Conservation (phyloP, 2,888 invertebrate genomes). For the Dioctria linearis region DNA sequence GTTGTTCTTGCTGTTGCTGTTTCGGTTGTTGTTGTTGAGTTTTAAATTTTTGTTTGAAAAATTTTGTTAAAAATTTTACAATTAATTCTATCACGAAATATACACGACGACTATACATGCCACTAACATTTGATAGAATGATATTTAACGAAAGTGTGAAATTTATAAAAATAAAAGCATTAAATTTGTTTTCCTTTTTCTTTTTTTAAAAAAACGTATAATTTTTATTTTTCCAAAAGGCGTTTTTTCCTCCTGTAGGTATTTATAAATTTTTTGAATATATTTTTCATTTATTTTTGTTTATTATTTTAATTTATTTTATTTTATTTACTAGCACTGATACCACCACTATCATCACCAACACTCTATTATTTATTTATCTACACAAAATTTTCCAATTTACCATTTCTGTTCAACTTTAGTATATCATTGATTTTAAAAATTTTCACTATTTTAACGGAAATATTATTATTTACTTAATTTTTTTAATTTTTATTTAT, state of each 20-base stretch:
- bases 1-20: slow-evolving; percentile 3
- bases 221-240: background rate
- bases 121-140: slow-evolving; percentile 59
- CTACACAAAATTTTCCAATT: slow-evolving; percentile 2
- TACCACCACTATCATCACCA: too few species aligned
- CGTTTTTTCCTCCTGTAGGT: background rate
- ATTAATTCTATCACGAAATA: slow-evolving; percentile 48
- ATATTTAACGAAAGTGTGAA: background rate
- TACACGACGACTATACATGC: slow-evolving; percentile 60
- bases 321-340: too few species aligned
- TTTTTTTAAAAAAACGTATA: background rate
- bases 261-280: background rate
- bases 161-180: background rate
- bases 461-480: slow-evolving; percentile 26
- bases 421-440: too few species aligned
- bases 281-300: background rate
- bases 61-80: slow-evolving; percentile 34
- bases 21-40: background rate
- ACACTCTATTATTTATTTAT: background rate
- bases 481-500: slow-evolving; percentile 16
- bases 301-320: too few species aligned
- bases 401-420: slow-evolving; percentile 7
- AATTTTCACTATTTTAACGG: background rate
- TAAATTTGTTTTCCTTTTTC: too few species aligned
- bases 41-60: slow-evolving; percentile 48